Evolutionary conservation across 2,113 vertebrate genomes (phyloP).

Genomic region (Pluvianellus socialis): DNA sequence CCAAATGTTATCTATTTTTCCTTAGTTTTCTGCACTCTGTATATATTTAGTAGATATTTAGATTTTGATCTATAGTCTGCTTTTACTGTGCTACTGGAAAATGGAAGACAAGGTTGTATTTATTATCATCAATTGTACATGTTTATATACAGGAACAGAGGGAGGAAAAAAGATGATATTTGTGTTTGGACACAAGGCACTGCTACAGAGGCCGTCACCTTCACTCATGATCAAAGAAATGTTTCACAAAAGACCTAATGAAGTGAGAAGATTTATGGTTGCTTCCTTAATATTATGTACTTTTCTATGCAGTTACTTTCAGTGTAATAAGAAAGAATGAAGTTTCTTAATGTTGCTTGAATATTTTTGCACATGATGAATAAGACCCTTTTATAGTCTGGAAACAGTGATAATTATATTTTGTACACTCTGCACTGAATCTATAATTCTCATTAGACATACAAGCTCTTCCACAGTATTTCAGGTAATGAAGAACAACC

Average conservation of each 20-base stretch:
- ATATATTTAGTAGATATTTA: background rate
- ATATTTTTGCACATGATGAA: conserved; percentile 40
- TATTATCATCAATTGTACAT: background rate
- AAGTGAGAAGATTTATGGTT: background rate
- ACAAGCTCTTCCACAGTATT: conserved; percentile 9
- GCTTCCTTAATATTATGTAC: background rate
- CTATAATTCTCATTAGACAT: conserved; percentile 40
- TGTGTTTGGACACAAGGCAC: background rate
- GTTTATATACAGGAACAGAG: background rate
- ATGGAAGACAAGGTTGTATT: background rate
- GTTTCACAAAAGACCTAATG: background rate
- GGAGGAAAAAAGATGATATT: background rate
- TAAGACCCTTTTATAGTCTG: conserved; percentile 28
- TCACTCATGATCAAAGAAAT: background rate
- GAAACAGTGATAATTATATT: conserved; percentile 52
- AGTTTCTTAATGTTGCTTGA: conserved; percentile 7
- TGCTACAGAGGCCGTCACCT: background rate
- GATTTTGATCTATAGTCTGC: background rate
- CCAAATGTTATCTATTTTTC: background rate
- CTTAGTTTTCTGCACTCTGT: background rate
- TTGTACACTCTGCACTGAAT: conserved; percentile 16
- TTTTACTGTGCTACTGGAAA: background rate
- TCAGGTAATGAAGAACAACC: conserved; percentile 48
- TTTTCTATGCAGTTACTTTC: background rate
- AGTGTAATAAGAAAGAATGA: background rate